Conservation (phyloP, 2,797 vertebrate species). For the Cryptoblepharus egeriae region DNA sequence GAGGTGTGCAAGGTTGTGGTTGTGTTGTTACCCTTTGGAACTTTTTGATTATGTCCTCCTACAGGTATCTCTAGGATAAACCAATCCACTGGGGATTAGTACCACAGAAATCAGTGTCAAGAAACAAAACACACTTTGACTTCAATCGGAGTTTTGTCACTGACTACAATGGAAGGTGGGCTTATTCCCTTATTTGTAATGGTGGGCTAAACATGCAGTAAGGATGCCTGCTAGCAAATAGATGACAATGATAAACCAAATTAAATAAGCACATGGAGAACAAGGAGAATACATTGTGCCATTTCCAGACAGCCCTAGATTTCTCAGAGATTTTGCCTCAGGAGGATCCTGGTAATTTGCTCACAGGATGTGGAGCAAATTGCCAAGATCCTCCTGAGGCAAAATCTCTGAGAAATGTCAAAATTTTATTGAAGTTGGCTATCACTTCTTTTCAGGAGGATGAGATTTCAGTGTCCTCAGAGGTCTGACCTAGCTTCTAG, state of each 20-base stretch:
- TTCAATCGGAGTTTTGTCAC: not conserved
- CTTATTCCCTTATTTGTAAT: not conserved
- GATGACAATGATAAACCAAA: not conserved
- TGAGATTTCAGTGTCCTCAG: not conserved
- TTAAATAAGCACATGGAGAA: not conserved
- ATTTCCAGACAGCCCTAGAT: not conserved
- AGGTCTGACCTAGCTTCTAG: not conserved
- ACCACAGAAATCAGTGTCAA: not conserved
- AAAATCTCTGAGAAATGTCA: not conserved
- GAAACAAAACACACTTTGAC: not conserved
- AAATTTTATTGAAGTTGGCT: not conserved
- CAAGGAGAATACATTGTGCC: not conserved
- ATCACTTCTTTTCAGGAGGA: too few species aligned
- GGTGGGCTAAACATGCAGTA: not conserved
- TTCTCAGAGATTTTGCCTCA: too few species aligned
- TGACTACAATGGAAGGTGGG: not conserved
- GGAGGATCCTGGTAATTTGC: too few species aligned
- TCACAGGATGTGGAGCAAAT: not conserved
- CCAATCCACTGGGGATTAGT: not conserved
- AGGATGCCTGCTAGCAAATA: not conserved
- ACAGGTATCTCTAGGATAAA: conserved; percentile 1
- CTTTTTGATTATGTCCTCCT: not conserved
- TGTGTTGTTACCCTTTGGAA: conserved; percentile 17
- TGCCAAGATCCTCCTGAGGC: not conserved
- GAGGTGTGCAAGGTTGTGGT: not conserved